Evolutionary conservation across 2,888 invertebrate species (phyloP), one percentile per base, ranked within the genome.

Genomic region (Parochlus steinenii): DNA sequence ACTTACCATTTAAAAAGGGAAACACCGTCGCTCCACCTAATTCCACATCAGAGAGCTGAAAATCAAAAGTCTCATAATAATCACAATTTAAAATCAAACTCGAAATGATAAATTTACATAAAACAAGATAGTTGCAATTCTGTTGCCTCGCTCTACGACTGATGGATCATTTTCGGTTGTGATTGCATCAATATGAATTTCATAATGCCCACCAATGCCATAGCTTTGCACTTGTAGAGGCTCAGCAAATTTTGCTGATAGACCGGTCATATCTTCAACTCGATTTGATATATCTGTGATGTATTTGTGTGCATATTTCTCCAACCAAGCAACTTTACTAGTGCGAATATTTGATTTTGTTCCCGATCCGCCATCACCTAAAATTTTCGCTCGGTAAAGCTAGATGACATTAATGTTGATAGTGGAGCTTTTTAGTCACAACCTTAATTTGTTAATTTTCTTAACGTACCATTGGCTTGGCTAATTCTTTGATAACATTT

Each of bases 331-430:
- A 47, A 65, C 67, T 55, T 71, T 70, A 42, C 67, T 67, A 41
- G 71, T 67, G 43, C 71, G 55, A 47, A 70, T 71, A 25, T 58
- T 55, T 4, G 71, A 69, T 6, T 64, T 54, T 45, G 82, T 83
- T 39, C 89, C 62, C 48, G 79, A 71, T 10, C 92, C 85, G 1
- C 86, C 82, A 58, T 86, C 85, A 1, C 81, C 79, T 1, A 85
- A 82, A 0, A 85, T 81, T 39, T 92, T 67, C 49, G 33, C 47
- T 12, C 47, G 45, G 27, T 4, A 6, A 6, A 38, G 36, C 19
- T 31, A 38, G 29, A 12, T 10, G 7, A n/a, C 19, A 45, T 38
- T 24, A 38, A n/a, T 18, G 37, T 28, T 31, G 48, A 53, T 45
- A 60, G 63, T 29, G 69, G n/a, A n/a, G 50, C 69, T 69, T n/a